Evolutionary conservation across 1,140 invertebrate genomes (phyloP), one percentile per base, ranked within the genome.

Genomic region (Homarus americanus): DNA sequence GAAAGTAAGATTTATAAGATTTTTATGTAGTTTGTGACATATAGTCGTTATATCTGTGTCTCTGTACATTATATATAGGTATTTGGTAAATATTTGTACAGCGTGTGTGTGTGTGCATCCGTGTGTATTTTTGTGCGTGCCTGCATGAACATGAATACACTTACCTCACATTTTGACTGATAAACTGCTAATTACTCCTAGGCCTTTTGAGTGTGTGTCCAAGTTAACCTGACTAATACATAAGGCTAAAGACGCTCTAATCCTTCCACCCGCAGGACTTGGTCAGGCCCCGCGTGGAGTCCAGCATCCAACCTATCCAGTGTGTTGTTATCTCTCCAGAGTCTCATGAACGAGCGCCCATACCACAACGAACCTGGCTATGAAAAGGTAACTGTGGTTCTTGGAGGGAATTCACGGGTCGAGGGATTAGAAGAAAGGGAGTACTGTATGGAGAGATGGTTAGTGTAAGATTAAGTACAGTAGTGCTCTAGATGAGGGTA

Each of bases 331-430:
- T 96, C 96, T 24, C 96, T 96, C 83, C 96, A 96, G 93, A 95
- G 95, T 73, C 93, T 96, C 17, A 93, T 96, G 91, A 95, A 95
- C 93, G 95, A 96, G 92, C 95, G 95, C 90, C 95, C 96, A n/a
- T 96, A 96, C 93, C 95, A 95, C 93, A 96, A 96, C 94, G 96
- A 96, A 93, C 96, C 96, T 76, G 95, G 95, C 5, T 96, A 95
- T 93, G 94, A 95, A 94, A 93, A 94, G 93, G 69, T 93, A 95
- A 95, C n/a, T n/a, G 92, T 94, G 95, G 7, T 24, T 69, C 63
- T 69, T 69, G 28, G 28, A 69, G 63, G 28, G 63, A 69, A 69
- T 69, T 69, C n/a, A 69, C 63, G 32, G 32, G 63, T 69, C 32
- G 63, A 69, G 28, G 28, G 63, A 69, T 28, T 28, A 49, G 75